A percentile compares a stretch with the other conserved stretches of the same genome.
Conservation (phyloP, 2,888 invertebrate species). For the Tetanocera ferruginea region DNA sequence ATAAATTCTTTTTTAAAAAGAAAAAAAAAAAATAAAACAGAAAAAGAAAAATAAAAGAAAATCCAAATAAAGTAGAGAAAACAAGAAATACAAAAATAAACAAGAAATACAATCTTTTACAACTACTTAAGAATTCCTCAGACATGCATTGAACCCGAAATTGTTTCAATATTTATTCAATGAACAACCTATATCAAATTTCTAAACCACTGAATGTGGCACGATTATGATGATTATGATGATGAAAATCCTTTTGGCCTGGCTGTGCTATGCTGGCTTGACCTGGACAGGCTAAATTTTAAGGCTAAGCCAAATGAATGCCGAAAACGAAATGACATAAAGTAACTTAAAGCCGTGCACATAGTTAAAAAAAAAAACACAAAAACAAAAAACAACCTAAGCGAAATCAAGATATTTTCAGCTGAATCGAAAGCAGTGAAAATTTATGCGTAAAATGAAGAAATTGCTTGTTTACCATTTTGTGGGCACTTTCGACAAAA, state of each 20-base stretch:
- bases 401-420: neutral
- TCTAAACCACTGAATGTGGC: slow-evolving; percentile 48
- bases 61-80: neutral
- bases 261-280: neutral
- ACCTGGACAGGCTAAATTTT: neutral
- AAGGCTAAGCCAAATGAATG: neutral
- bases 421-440: neutral
- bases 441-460: slow-evolving; percentile 14
- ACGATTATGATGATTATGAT: slow-evolving; percentile 22
- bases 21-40: too few species aligned
- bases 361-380: neutral
- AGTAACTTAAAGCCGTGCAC: neutral
- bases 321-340: neutral
- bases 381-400: neutral
- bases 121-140: neutral
- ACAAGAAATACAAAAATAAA: neutral
- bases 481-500: neutral
- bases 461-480: slow-evolving; percentile 21
- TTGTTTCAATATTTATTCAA: slow-evolving; percentile 39
- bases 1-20: too few species aligned
- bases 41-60: too few species aligned
- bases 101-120: neutral
- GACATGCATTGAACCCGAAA: neutral
- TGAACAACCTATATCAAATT: slow-evolving; percentile 51
- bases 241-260: neutral